A percentile compares a stretch with the other conserved stretches of the same genome.
Evolutionary conservation across 2,113 vertebrate species (phyloP).

Genomic region (Parus major): DNA sequence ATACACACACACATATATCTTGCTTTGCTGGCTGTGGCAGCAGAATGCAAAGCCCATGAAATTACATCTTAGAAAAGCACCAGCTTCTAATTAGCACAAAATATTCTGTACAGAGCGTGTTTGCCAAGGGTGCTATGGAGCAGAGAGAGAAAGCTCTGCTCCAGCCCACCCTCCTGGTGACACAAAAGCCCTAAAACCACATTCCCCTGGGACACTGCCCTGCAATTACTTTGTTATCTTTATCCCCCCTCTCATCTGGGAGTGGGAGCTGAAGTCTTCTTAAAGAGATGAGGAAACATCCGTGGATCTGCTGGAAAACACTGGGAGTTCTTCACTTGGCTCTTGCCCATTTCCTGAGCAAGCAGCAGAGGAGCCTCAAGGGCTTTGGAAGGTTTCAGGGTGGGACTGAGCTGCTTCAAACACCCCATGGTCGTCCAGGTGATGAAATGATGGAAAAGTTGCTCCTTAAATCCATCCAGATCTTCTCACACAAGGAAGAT

Average conservation of each 20-base stretch:
- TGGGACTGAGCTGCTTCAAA: neutral
- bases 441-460: neutral
- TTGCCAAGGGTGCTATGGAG: neutral
- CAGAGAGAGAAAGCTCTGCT: neutral
- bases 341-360: neutral
- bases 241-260: neutral
- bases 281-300: neutral
- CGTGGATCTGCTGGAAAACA: neutral
- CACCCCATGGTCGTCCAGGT: neutral
- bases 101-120: neutral
- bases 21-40: constrained; percentile 1
- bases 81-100: constrained; percentile 49
- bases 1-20: fast-evolving
- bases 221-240: constrained; percentile 39
- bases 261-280: neutral
- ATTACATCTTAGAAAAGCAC: constrained; percentile 3
- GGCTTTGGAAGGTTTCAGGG: neutral
- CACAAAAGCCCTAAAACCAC: neutral
- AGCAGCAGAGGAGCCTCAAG: neutral
- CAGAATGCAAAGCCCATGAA: constrained; percentile 25
- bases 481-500: neutral
- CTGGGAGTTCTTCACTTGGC: neutral
- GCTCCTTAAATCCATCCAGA: neutral
- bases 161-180: neutral
- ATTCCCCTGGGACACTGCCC: neutral